Base-by-base conservation (phyloP, 2,888 invertebrate species). In the Ceraclea dissimilis region DNA sequence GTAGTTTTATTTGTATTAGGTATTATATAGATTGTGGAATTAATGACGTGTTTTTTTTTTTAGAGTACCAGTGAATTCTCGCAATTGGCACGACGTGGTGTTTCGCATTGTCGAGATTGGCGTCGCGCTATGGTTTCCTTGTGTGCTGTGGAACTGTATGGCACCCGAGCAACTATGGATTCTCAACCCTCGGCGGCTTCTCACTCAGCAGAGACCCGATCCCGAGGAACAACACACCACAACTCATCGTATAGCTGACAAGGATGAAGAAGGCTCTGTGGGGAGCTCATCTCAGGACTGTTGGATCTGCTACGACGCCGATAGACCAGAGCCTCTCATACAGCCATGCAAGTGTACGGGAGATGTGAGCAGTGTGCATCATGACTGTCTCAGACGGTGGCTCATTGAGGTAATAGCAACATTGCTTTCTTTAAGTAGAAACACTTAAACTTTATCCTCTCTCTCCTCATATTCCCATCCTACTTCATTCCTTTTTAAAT, bases 121-220 rank as follows among this genome's bases (percentile, higher is more conserved):
- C 8, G 93, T 93, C 58, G 91, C 91, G 65, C 75, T 95, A 67
- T 95, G 94, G 94, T 95, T 94, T 74, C 93, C 94, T 31, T 94
- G 94, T 71, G 93, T 93, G 52, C 79, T 95, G 63, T 95, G 95
- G 95, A 95, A 95, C 77, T 93, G 91, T 64, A 92, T 93, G 84
- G 89, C 90, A 70, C 94, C 94, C 50, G 92, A 93, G 70, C 86
- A 92, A 71, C 77, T 95, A 61, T 95, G 94, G 95, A 88, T 94
- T 65, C 76, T 95, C 63, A 95, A 95, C 79, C 94, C 94, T 39
- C 84, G 90, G 65, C 88, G 90, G 68, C 79, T 95, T 67, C 78
- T 95, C 50, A 85, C 88, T 57, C 74, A 80, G 63, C 80, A 82
- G 73, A 76, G 81, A 63, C 79, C 80, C 68, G 81, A 82, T 64